A percentile compares a stretch with the other conserved stretches of the same genome.
Evolutionary conservation across 2,797 vertebrate genomes (phyloP).

Genomic region (Siniperca scherzeri): DNA sequence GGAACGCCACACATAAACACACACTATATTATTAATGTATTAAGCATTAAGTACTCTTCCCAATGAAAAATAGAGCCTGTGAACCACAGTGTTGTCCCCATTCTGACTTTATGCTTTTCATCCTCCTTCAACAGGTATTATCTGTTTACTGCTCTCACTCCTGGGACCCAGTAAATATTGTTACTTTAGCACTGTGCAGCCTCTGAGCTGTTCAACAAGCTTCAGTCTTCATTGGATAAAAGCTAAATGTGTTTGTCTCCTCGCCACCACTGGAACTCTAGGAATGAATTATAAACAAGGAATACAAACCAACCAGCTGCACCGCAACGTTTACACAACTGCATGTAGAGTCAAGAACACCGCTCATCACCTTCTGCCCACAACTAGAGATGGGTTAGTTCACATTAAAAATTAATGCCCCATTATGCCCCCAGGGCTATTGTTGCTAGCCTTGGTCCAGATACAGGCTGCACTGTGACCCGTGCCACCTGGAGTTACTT

Average conservation of each 20-base stretch:
- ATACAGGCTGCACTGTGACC: conserved; percentile 71
- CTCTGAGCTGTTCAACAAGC: conserved; percentile 48
- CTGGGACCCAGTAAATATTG: conserved; percentile 62
- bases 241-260: conserved; percentile 53
- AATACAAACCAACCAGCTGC: conserved; percentile 43
- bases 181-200: conserved; percentile 48
- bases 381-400: conserved; percentile 80
- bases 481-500: conserved; percentile 81
- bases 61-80: not conserved
- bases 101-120: conserved; percentile 50
- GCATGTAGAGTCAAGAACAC: conserved; percentile 51
- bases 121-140: conserved; percentile 54
- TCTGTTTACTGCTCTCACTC: conserved; percentile 59
- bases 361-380: conserved; percentile 75
- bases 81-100: conserved; percentile 22
- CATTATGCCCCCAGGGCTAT: conserved; percentile 67
- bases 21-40: conserved; percentile 4
- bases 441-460: conserved; percentile 83
- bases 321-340: conserved; percentile 32
- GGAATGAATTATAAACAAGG: conserved; percentile 58
- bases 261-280: conserved; percentile 35
- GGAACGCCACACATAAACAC: not conserved
- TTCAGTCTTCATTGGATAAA: conserved; percentile 58
- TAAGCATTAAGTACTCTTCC: not conserved
- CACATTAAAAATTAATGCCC: conserved; percentile 85